Base-by-base conservation (phyloP, 2,113 vertebrate species). In the Phaetusa simplex region DNA sequence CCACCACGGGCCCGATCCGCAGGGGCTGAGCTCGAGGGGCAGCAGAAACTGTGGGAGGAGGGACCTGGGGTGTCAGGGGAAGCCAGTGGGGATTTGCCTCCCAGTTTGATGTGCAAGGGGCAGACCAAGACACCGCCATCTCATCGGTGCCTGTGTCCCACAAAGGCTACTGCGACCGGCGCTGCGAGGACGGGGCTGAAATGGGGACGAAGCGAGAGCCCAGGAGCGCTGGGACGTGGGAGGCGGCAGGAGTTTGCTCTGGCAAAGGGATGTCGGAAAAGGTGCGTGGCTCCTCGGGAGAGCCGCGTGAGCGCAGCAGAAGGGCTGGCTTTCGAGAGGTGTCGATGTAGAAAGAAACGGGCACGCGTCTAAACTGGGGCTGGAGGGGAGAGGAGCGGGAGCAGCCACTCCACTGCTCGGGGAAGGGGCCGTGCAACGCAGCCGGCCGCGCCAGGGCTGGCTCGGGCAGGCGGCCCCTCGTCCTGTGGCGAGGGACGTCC, bases 401-500 rank as follows among this genome's bases (percentile, higher is more conserved):
- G 22, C 52, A 38, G 80, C 49, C 6, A 0, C 50, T 12, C 10
- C 4, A 0, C 23, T 10, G 72, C 80, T 18, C 6, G 1, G 43
- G 36, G 56, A 71, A 65, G 64, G 27, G 38, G 32, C 52, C 0
- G 6, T 7, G 55, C 1, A 4, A 8, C 0, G 9, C 22, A 12
- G 27, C 1, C 18, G 18, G 55, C 40, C 1, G 0, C n/a, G 23
- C 43, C 17, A 11, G 67, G 86, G 72, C 3, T 26, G 59, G n/a
- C 14, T 43, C 3, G 47, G 86, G 86, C 61, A 8, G 45, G 20
- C 2, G 32, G 9, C 27, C 30, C 49, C 59, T 8, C 0, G 2
- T 6, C 45, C 88, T 14, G 12, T 0, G 0, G 6, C 1, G 3
- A 27, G 26, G 27, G 29, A 30, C 0, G 1, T 2, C 3, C n/a